Base-by-base conservation (phyloP, 2,797 vertebrate genomes). In the Protosalanx chinensis region DNA sequence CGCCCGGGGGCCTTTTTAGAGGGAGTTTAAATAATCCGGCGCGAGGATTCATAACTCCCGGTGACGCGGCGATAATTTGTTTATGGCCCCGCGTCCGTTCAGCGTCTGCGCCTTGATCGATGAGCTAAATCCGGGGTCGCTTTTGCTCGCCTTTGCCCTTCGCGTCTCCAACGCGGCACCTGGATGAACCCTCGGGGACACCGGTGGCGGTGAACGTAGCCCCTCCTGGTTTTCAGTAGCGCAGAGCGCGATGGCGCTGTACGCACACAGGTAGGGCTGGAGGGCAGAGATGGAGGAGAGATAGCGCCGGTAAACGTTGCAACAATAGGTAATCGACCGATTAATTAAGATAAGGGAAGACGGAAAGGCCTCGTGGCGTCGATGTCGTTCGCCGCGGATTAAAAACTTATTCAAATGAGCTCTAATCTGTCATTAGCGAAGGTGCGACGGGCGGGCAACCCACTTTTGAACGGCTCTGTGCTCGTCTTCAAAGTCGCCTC, bases 31-130 rank as follows among this genome's bases (percentile, higher is more conserved):
- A 89, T 90, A 88, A 86, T 85, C 81, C 73, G 80, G 89, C 77
- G 79, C 77, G 73, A 73, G 77, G 72, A 89, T 88, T 87, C 82
- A 89, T 92, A 88, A 87, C 77, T 88, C 87, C 80, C 85, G 78
- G 80, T 66, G 80, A 89, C 82, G 85, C 74, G 72, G 72, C 78
- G 84, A 75, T 88, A 82, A 88, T 91, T 88, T 88, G 87, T 90
- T 89, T 89, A 85, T 76, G 76, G 84, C n/a, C n/a, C 77, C 76
- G 77, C 78, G 82, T 85, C 68, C 81, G 82, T 87, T 87, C 81
- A 80, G 77, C 81, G 73, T 80, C 83, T 78, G 73, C 83, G 76
- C 53, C 77, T 77, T 80, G 83, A 86, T 90, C 84, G 78, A 89
- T 89, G 75, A 62, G 59, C 74, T 79, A 80, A 81, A 88, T 86